A percentile compares a stretch with the other conserved stretches of the same genome.
Evolutionary conservation across 2,888 invertebrate species (phyloP).

Genomic region (Netelia melanura): DNA sequence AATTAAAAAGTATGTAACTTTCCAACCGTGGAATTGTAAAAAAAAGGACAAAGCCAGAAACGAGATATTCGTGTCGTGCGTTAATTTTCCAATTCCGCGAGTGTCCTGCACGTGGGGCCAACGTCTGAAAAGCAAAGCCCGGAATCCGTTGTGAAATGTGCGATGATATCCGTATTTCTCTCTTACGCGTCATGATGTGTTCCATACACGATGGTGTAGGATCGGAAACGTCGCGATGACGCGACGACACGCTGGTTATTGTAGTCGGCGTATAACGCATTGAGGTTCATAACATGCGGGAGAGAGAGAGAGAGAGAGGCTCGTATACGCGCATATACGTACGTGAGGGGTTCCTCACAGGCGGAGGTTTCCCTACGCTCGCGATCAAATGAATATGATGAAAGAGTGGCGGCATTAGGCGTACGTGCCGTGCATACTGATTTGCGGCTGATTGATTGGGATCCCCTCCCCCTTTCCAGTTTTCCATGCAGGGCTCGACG

Average conservation of each 20-base stretch:
- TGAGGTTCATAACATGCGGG: conserved; percentile 21
- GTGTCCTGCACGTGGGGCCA: no score
- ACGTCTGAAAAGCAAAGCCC: no score
- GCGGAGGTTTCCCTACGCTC: conserved; percentile 68
- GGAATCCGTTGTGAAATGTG: no score
- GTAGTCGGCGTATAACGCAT: conserved; percentile 27
- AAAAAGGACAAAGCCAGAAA: background rate
- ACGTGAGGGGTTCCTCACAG: conserved; percentile 57
- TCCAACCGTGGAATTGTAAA: background rate
- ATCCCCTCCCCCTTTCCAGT: conserved; percentile 83
- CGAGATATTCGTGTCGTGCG: background rate
- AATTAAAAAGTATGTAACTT: background rate
- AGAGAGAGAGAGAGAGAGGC: background rate
- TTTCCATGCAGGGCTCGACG: conserved; percentile 78
- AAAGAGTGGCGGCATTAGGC: conserved; percentile 84
- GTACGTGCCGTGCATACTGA: conserved; percentile 85
- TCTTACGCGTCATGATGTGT: conserved; percentile 1
- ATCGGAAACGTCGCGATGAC: conserved; percentile 51
- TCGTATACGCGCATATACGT: conserved; percentile 36
- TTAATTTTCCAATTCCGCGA: no score
- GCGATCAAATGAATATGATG: conserved; percentile 85
- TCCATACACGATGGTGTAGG: conserved; percentile 22
- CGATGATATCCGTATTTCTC: background rate
- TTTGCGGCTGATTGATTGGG: conserved; percentile 84
- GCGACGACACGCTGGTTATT: conserved; percentile 51